These are phyloP conservation scores for Crocodylus rhombifer DNA, from an alignment of 2,797 vertebrate species.

Conservation along the genomic window DNA sequence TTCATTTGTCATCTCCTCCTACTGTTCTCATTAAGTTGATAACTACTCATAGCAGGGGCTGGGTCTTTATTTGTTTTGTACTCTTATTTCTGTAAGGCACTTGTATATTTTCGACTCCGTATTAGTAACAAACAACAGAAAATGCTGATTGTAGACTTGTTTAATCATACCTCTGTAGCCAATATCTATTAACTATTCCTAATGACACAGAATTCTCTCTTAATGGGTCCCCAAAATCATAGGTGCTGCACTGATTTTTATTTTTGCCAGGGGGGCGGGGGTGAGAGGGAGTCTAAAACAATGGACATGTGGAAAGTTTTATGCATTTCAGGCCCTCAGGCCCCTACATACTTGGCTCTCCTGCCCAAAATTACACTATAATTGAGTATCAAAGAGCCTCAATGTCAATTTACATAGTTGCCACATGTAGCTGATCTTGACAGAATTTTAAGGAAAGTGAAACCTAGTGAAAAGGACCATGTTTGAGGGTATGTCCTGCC, in stretches of 20 bases:
- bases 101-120: not conserved
- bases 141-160: not conserved
- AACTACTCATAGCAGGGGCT: slow-evolving; percentile 9
- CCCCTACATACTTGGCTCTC: too few species aligned
- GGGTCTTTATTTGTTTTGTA: not conserved
- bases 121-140: not conserved
- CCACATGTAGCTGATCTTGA: not conserved
- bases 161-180: slow-evolving; percentile 9
- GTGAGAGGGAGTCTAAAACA: too few species aligned
- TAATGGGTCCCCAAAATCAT: not conserved
- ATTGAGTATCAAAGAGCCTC: not conserved
- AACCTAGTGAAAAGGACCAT: not conserved
- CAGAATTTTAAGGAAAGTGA: not conserved
- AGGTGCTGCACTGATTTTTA: not conserved
- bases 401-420: not conserved
- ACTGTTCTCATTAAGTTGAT: slow-evolving; percentile 10
- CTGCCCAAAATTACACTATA: too few species aligned
- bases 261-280: too few species aligned
- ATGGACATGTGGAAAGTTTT: too few species aligned
- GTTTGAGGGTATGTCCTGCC: not conserved
- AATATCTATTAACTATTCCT: not conserved
- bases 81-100: not conserved
- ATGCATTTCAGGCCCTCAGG: too few species aligned
- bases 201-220: not conserved
- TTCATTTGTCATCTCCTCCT: slow-evolving; percentile 7